These are phyloP conservation scores for Schizothorax lantsangensis DNA, from an alignment of 2,797 vertebrate species.

Conservation along the genomic window DNA sequence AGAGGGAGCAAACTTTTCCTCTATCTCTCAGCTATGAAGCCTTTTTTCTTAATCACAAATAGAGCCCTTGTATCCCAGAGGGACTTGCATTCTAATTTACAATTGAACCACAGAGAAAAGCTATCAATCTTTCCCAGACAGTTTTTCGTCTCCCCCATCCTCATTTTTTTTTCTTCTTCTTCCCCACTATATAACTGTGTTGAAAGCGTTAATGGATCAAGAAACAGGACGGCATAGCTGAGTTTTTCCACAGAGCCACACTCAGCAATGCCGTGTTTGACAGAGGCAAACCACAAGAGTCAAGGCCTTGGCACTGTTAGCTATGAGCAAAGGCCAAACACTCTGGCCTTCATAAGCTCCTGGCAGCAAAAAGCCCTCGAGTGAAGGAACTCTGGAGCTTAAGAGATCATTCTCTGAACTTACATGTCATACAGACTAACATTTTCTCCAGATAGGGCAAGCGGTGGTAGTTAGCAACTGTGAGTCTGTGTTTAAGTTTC, in stretches of 20 bases:
- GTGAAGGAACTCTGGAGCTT: conserved; percentile 47
- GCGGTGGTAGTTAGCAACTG: conserved; percentile 29
- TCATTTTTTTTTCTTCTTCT: conserved; percentile 60
- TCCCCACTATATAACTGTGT: conserved; percentile 91
- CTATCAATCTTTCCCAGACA: conserved; percentile 96
- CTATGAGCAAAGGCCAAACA: conserved; percentile 57
- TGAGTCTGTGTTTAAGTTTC: conserved; percentile 12
- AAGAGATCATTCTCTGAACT: conserved; percentile 46
- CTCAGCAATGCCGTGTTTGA: conserved; percentile 36
- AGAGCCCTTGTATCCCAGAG: conserved; percentile 93
- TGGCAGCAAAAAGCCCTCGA: conserved; percentile 44
- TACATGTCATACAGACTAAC: conserved; percentile 34
- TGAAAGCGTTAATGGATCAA: conserved; percentile 85
- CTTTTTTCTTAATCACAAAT: conserved; percentile 99
- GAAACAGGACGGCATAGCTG: conserved; percentile 73
- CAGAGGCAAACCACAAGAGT: conserved; percentile 55
- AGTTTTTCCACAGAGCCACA: conserved; percentile 49
- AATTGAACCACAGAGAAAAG: conserved; percentile 97
- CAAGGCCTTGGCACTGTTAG: conserved; percentile 51
- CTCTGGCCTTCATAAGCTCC: conserved; percentile 56
- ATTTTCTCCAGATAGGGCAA: conserved; percentile 41
- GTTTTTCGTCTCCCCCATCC: conserved; percentile 67
- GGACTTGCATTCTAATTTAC: conserved; percentile 99
- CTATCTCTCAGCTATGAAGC: conserved; percentile 93
- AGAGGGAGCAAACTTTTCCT: conserved; percentile 93